phyloP scores from a whole-genome alignment of 2,888 invertebrate genomes.

The Caenorhabditis sulstoni region DNA sequence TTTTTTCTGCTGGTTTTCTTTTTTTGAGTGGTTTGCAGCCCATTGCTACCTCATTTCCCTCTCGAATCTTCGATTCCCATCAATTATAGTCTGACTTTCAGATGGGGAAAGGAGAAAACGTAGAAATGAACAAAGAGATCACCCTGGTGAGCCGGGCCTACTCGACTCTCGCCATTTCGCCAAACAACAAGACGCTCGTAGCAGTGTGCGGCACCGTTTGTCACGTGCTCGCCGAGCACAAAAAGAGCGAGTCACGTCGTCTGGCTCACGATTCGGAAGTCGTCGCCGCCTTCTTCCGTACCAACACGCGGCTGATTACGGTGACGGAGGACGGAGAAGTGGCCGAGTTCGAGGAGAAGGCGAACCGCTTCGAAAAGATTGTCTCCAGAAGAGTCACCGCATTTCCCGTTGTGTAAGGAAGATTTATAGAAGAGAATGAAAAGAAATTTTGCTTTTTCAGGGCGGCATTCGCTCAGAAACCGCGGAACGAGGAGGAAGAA shows the following conservation, averaged over 20 bases:
- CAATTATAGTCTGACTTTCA: constrained; percentile 14
- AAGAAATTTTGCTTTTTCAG: no score
- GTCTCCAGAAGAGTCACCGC: constrained; percentile 47
- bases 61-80: not conserved
- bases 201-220: constrained; percentile 19
- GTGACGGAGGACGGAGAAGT: constrained; percentile 60
- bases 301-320: constrained; percentile 48
- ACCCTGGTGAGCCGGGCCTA: constrained; percentile 41
- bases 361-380: constrained; percentile 32
- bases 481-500: constrained; percentile 5
- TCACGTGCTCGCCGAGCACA: constrained; percentile 20
- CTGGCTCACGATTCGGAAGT: constrained; percentile 50
- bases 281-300: constrained; percentile 42
- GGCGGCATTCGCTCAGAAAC: constrained; percentile 37
- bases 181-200: constrained; percentile 44
- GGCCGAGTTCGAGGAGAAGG: constrained; percentile 26
- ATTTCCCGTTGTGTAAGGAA: constrained; percentile 57
- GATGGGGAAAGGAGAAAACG: constrained; percentile 40
- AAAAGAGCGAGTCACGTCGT: not conserved
- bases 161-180: constrained; percentile 44
- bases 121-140: constrained; percentile 15
- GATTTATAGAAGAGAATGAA: no score
- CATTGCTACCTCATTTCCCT: not conserved
- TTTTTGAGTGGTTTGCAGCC: not conserved
- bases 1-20: not conserved